Evolutionary conservation across 2,888 invertebrate genomes (phyloP), one percentile per base, ranked within the genome.

Genomic region (Fabriciana adippe): DNA sequence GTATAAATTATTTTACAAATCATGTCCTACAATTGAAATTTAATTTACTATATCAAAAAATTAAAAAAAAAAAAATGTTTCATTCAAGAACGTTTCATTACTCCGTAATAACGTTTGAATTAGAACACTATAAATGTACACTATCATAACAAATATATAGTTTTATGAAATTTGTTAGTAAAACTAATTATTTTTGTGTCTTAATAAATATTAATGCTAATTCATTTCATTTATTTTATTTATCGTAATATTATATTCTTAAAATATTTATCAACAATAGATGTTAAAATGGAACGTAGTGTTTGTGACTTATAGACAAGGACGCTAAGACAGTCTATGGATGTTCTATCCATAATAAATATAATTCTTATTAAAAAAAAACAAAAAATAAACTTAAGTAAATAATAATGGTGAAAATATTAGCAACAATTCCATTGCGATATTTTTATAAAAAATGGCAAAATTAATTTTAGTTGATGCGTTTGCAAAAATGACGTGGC

Each of bases 401-500:
- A 71, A 69, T 63, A 59, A 47, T 51, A 63, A 56, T 47, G 13
- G 15, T 26, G 57, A 15, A 55, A 54, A 55, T n/a, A 14, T 48
- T 2, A 1, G 5, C 3, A n/a, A 26, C 55, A 48, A 18, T 18
- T 5, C 16, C 35, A 50, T 31, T 54, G 18, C 47, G 47, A 61
- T 21, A 4, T 55, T 18, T 54, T 60, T 16, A 55, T 62, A 51
- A 21, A 45, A 14, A 51, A 67, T 48, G 31, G 8, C 55, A 35
- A 45, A 45, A 14, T 13, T 55, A 51, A 35, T 59, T 70, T 64
- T 61, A 60, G 14, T 67, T 68, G 51, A 55, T 83, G 80, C 83
- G 87, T 90, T 80, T 83, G 75, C 80, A 75, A 81, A 89, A 90
- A 89, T 93, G 93, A 93, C 93, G 93, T 93, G 93, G 93, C 93